Conservation (phyloP, 2,797 vertebrate genomes). For the Pantherophis alleghaniensis region DNA sequence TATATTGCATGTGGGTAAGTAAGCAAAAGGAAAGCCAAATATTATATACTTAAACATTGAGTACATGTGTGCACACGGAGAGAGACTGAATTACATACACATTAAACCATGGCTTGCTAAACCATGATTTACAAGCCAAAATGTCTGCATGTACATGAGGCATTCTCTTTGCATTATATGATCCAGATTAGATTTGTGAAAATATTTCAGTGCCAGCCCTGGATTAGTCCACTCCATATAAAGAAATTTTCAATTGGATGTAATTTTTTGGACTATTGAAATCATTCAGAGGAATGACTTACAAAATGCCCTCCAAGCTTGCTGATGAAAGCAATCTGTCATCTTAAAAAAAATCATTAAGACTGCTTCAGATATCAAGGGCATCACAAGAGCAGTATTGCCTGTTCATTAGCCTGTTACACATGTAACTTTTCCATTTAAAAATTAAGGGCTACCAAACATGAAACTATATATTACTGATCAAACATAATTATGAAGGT, state of each 20-base stretch:
- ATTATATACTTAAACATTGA: not conserved
- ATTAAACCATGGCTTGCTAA: not conserved
- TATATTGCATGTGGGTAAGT: constrained; percentile 82
- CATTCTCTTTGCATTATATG: not conserved
- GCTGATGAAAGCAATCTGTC: not conserved
- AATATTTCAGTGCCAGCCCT: not conserved
- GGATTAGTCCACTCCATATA: not conserved
- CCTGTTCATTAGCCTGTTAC: not conserved
- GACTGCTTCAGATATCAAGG: not conserved
- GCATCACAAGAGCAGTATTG: not conserved
- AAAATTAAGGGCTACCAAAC: not conserved
- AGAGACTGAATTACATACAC: not conserved
- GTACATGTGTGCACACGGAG: not conserved
- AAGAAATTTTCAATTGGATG: not conserved
- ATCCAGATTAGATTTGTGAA: not conserved
- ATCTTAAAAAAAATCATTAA: not conserved
- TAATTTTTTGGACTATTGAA: not conserved
- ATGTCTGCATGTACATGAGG: not conserved
- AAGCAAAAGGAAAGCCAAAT: constrained; percentile 50
- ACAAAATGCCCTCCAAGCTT: not conserved
- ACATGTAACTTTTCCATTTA: not conserved
- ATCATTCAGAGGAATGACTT: not conserved
- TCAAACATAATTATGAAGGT: not conserved
- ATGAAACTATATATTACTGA: not conserved
- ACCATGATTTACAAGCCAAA: not conserved